These are phyloP conservation scores for Anser brachyrhynchus DNA, from an alignment of 2,113 vertebrate species.

Conservation along the genomic window DNA sequence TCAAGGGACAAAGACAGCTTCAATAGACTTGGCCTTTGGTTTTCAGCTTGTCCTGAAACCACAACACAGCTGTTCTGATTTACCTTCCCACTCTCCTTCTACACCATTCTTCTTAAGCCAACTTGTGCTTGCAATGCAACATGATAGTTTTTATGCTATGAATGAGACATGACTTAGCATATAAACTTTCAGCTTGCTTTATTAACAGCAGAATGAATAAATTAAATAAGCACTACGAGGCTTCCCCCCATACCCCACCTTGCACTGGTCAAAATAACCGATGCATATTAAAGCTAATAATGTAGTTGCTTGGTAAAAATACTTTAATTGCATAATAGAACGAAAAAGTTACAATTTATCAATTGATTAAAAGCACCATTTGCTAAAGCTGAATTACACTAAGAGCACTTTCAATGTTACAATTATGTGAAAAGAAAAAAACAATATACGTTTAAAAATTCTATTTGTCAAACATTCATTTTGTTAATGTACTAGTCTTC, in stretches of 20 bases:
- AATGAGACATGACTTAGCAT: neutral
- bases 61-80: neutral
- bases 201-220: neutral
- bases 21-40: accelerated
- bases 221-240: neutral
- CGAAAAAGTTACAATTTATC: constrained; percentile 45
- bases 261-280: constrained; percentile 41
- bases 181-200: neutral
- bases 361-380: constrained; percentile 37
- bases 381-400: constrained; percentile 17
- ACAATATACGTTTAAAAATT: neutral
- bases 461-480: constrained; percentile 39
- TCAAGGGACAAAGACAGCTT: neutral
- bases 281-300: constrained; percentile 36
- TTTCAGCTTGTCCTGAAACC: neutral
- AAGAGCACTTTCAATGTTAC: constrained; percentile 36
- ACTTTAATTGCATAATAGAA: constrained; percentile 62
- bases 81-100: neutral
- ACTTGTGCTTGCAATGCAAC: neutral
- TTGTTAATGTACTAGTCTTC: neutral
- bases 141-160: neutral
- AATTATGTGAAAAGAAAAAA: neutral
- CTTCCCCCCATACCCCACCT: accelerated
- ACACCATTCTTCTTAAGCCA: neutral
- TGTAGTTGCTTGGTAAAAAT: constrained; percentile 48